These are phyloP conservation scores for Antedon mediterranea DNA, from an alignment of 53 echinoderm and acorn worm species.

Conservation along the genomic window DNA sequence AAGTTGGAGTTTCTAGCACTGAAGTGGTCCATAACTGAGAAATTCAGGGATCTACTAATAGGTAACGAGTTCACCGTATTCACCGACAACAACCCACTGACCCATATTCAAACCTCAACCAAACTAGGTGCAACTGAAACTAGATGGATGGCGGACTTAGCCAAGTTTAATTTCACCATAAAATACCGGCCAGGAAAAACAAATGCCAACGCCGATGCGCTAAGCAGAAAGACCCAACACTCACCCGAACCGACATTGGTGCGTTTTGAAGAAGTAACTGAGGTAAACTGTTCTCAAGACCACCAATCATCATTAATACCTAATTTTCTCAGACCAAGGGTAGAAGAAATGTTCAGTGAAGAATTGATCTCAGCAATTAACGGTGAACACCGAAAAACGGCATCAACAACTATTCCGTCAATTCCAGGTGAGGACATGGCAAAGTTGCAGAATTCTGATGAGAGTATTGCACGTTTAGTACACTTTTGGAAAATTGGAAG, in stretches of 20 bases:
- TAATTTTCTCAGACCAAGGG: neutral
- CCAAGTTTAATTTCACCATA: conserved; percentile 19
- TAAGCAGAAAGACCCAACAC: conserved; percentile 15
- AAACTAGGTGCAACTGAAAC: conserved; percentile 32
- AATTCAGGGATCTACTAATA: conserved; percentile 18
- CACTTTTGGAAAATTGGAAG: conserved; percentile 3
- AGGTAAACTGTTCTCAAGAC: neutral
- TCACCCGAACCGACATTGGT: neutral
- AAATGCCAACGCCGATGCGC: conserved; percentile 15
- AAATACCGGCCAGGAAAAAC: conserved; percentile 15
- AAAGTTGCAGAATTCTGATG: conserved; percentile 2
- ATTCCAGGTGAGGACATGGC: conserved; percentile 7
- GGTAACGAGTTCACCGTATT: conserved; percentile 4
- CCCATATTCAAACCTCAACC: conserved; percentile 24
- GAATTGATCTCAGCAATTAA: neutral
- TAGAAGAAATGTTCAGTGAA: neutral
- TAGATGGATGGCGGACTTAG: conserved; percentile 25
- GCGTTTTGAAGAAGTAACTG: neutral
- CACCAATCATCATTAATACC: neutral
- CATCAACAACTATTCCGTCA: conserved; percentile 5
- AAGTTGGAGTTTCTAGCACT: conserved; percentile 25
- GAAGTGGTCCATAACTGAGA: conserved; percentile 24
- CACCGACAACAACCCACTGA: conserved; percentile 47
- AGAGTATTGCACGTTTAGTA: neutral
- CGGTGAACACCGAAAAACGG: neutral